phyloP scores from a whole-genome alignment of 2,797 vertebrate species.

The Heteromormyrus szaboi region DNA sequence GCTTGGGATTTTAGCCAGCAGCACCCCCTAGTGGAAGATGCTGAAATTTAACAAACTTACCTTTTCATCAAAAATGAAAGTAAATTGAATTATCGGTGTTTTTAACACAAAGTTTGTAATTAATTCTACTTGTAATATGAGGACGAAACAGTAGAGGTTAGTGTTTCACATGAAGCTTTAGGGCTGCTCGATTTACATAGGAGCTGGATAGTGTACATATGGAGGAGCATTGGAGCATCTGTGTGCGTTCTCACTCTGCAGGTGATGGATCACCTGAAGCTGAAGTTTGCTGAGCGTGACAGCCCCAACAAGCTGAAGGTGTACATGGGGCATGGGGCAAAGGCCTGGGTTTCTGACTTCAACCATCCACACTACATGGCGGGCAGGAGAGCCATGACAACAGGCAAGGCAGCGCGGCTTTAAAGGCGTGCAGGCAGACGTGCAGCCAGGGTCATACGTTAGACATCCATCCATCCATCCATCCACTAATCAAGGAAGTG shows the following conservation, averaged over 20 bases:
- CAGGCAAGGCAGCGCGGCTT: constrained; percentile 59
- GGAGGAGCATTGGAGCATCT: background rate
- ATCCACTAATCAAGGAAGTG: background rate
- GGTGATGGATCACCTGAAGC: constrained; percentile 74
- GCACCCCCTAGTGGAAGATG: background rate
- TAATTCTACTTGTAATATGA: background rate
- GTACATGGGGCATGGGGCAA: constrained; percentile 79
- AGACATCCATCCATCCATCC: background rate
- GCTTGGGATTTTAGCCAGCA: background rate
- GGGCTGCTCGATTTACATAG: background rate
- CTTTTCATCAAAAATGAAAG: background rate
- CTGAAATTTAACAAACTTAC: background rate
- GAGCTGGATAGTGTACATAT: background rate
- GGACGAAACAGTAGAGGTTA: background rate
- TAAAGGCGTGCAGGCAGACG: too few species aligned
- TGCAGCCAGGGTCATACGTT: background rate
- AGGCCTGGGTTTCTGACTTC: constrained; percentile 96
- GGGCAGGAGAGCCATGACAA: constrained; percentile 85
- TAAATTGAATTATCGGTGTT: background rate
- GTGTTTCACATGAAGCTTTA: background rate
- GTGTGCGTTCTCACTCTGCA: constrained; percentile 31
- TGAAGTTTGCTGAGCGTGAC: constrained; percentile 72
- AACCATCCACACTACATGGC: constrained; percentile 94
- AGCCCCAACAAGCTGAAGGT: constrained; percentile 86
- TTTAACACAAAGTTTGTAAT: background rate